phyloP scores from a whole-genome alignment of 2,888 invertebrate genomes.

The Toxonevra muliebris region DNA sequence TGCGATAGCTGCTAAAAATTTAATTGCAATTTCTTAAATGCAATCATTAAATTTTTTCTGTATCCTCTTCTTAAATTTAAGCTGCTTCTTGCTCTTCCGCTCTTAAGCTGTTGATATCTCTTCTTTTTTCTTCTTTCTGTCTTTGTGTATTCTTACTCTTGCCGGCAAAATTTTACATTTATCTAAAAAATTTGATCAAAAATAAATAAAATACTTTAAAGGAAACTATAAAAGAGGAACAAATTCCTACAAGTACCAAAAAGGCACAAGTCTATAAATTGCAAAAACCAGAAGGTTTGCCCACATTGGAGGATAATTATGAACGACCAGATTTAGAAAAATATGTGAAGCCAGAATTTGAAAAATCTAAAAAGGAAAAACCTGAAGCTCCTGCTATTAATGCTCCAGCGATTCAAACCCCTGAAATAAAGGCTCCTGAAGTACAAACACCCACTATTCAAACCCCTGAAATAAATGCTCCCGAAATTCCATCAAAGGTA shows the following conservation, averaged over 20 bases:
- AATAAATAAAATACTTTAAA: conserved; percentile 26
- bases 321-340: conserved; percentile 78
- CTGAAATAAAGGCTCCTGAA: background rate
- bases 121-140: background rate
- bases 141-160: background rate
- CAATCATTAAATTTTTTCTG: too few species aligned
- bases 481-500: conserved; percentile 20
- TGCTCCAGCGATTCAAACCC: background rate
- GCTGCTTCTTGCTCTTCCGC: background rate
- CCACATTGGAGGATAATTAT: conserved; percentile 68
- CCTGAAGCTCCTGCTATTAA: background rate
- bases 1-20: too few species aligned
- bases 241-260: conserved; percentile 56
- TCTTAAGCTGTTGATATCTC: background rate
- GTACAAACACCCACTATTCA: background rate
- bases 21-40: too few species aligned
- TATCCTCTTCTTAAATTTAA: background rate
- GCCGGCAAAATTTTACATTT: background rate
- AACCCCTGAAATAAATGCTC: background rate
- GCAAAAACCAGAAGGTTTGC: conserved; percentile 66
- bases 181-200: background rate
- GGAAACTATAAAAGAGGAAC: conserved; percentile 45
- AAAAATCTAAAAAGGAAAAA: conserved; percentile 38
- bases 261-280: conserved; percentile 51
- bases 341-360: conserved; percentile 71